Evolutionary conservation across 53 echinoderm and acorn worm species (phyloP).

Genomic region (Apostichopus leukothele): DNA sequence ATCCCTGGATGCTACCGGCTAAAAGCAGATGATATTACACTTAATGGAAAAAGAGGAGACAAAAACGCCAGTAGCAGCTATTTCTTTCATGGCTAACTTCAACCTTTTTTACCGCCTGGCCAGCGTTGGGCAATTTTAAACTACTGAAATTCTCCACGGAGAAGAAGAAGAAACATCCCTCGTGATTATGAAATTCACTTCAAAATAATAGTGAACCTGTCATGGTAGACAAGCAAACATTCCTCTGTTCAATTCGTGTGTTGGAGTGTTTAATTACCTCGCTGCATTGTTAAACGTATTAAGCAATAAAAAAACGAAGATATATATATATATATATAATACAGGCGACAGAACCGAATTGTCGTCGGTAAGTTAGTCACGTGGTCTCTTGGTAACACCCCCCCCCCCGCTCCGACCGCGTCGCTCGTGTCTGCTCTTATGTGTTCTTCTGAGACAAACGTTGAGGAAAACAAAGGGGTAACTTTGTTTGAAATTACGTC

Average conservation of each 20-base stretch:
- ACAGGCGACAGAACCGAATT: background rate
- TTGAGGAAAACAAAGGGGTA: background rate
- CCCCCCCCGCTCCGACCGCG: too few relatives aligned
- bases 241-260: background rate
- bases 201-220: slow-evolving; percentile 14
- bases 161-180: background rate
- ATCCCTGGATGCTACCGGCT: slow-evolving; percentile 46
- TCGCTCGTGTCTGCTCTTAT: background rate
- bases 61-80: slow-evolving; percentile 9
- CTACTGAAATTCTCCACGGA: background rate
- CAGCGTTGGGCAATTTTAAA: background rate
- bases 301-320: background rate
- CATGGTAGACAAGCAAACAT: slow-evolving; percentile 23
- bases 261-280: slow-evolving; percentile 38
- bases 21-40: slow-evolving; percentile 46
- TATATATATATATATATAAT: too few relatives aligned
- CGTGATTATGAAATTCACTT: background rate
- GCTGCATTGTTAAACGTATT: slow-evolving; percentile 5
- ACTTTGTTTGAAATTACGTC: background rate
- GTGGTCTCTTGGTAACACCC: background rate
- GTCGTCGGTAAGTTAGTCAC: background rate
- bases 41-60: slow-evolving; percentile 26
- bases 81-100: slow-evolving; percentile 22
- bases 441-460: background rate
- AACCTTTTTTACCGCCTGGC: slow-evolving; percentile 10